Percentiles rank a stretch among this genome's conserved stretches.
These are phyloP conservation scores for Mormyrus proboscirostris DNA, from an alignment of 2,797 vertebrate genomes.

Conservation along the genomic window DNA sequence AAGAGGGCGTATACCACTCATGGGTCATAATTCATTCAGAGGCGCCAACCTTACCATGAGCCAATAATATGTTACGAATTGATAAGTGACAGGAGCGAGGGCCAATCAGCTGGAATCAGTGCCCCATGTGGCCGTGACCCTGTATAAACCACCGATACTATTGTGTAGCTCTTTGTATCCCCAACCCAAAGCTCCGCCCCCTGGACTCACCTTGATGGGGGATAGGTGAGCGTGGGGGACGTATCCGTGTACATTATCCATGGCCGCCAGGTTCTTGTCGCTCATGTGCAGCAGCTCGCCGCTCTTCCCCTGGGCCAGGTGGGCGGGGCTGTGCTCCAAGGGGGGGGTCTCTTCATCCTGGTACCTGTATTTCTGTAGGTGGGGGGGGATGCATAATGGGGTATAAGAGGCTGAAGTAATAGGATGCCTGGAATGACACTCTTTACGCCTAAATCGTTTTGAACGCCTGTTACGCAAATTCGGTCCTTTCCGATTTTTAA, in stretches of 20 bases:
- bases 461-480: background rate
- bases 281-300: slow-evolving; percentile 63
- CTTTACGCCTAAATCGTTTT: background rate
- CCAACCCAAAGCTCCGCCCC: background rate
- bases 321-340: slow-evolving; percentile 76
- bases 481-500: background rate
- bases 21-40: background rate
- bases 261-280: slow-evolving; percentile 60
- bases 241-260: slow-evolving; percentile 61
- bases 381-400: background rate
- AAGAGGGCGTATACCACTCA: background rate
- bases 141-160: background rate
- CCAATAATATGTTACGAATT: background rate
- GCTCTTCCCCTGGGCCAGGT: slow-evolving; percentile 76
- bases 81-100: background rate
- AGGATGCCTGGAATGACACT: background rate
- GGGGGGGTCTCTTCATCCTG: slow-evolving; percentile 86
- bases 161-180: background rate
- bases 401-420: background rate
- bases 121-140: background rate
- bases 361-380: slow-evolving; percentile 78
- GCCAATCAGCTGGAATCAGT: background rate
- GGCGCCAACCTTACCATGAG: background rate
- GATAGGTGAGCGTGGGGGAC: slow-evolving; percentile 46
- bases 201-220: slow-evolving; percentile 37